These are phyloP conservation scores for Ptilorrhoa leucosticta DNA, from an alignment of 2,113 vertebrate genomes.

Conservation along the genomic window DNA sequence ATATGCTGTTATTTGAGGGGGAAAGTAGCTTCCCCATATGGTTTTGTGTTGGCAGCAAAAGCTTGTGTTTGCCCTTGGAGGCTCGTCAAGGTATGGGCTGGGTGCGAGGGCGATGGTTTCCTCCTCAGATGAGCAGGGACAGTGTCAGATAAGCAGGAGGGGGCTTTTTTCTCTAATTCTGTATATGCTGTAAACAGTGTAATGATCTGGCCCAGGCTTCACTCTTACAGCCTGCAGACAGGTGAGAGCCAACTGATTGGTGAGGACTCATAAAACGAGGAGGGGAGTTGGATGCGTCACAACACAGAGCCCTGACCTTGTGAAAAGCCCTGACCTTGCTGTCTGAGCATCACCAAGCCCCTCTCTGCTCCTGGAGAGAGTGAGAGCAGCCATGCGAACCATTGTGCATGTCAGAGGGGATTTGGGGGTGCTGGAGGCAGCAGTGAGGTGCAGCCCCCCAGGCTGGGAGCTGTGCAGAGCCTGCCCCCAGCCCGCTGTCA, in stretches of 20 bases:
- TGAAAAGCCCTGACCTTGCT: background rate
- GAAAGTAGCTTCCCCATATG: background rate
- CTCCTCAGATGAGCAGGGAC: background rate
- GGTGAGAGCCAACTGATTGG: rapidly evolving
- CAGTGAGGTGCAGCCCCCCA: background rate
- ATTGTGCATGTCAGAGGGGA: background rate
- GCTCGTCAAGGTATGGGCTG: rapidly evolving
- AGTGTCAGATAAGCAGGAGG: background rate
- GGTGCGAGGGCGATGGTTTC: rapidly evolving
- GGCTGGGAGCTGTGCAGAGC: background rate
- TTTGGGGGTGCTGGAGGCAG: background rate
- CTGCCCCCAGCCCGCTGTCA: rapidly evolving
- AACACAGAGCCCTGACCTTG: rapidly evolving
- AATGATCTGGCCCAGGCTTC: background rate
- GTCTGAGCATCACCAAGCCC: background rate
- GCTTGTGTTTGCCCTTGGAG: background rate
- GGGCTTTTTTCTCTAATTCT: background rate
- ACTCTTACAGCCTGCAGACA: background rate
- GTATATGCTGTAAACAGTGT: background rate
- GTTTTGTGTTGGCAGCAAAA: background rate
- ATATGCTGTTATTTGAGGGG: rapidly evolving
- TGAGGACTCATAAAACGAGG: background rate
- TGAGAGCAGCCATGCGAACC: background rate
- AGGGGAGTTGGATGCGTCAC: background rate
- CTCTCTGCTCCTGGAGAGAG: background rate